Conservation (phyloP, 2,113 vertebrate genomes). For the Hucho hucho region DNA sequence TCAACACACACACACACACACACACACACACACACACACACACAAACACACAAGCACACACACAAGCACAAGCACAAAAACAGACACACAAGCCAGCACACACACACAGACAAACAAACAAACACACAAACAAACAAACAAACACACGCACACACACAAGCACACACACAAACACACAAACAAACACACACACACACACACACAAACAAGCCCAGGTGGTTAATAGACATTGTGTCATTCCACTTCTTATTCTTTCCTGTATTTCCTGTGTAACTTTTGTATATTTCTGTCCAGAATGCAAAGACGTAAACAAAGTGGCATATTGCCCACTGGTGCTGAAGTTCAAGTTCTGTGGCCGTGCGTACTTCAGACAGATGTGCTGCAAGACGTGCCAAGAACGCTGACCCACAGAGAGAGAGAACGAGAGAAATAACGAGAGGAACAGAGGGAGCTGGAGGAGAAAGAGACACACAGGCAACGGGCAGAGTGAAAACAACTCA, state of each 20-base stretch:
- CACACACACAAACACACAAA: too few relatives aligned
- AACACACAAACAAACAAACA: too few relatives aligned
- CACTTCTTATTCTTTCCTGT: not conserved
- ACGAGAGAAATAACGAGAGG: not conserved
- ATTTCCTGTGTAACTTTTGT: not conserved
- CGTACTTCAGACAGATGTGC: conserved; percentile 99
- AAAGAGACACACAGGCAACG: conserved; percentile 20
- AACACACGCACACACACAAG: too few relatives aligned
- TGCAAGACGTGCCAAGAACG: conserved; percentile 99
- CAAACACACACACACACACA: not conserved
- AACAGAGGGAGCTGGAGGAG: conserved; percentile 36
- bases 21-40: too few relatives aligned
- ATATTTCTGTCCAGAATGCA: conserved; percentile 85
- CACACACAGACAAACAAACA: too few relatives aligned
- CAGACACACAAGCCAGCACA: too few relatives aligned
- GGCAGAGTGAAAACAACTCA: conserved; percentile 92
- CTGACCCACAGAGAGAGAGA: conserved; percentile 72
- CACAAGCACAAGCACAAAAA: too few relatives aligned
- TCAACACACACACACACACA: too few relatives aligned
- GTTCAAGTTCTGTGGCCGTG: conserved; percentile 99
- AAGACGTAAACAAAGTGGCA: conserved; percentile 99
- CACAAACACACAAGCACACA: too few relatives aligned
- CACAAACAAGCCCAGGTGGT: not conserved
- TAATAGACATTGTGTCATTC: not conserved
- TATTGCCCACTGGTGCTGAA: conserved; percentile 99